A percentile compares a stretch with the other conserved stretches of the same genome.
These are phyloP conservation scores for Meghimatium bilineatum DNA, from an alignment of 2,888 invertebrate species.

Conservation along the genomic window DNA sequence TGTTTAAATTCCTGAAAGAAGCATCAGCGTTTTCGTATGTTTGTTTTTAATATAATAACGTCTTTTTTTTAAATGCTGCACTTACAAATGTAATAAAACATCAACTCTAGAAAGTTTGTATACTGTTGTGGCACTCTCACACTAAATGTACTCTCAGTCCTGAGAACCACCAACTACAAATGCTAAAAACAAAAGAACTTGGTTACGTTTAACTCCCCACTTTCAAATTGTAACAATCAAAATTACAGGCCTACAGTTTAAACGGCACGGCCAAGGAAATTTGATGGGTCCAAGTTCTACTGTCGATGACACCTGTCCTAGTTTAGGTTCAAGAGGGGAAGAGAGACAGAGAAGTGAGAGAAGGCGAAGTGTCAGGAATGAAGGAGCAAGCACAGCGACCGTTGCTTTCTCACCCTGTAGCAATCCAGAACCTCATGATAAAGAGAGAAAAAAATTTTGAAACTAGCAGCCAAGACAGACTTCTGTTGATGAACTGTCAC, in stretches of 20 bases:
- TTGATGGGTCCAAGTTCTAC: not conserved
- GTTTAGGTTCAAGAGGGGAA: not conserved
- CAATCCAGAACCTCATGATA: constrained; percentile 27
- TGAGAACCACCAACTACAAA: not conserved
- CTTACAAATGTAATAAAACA: too few species aligned
- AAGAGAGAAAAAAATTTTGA: not conserved
- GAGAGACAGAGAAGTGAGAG: not conserved
- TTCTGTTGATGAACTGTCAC: constrained; percentile 29
- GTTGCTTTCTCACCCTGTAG: constrained; percentile 45
- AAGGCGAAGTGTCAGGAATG: not conserved
- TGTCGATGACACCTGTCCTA: constrained; percentile 33
- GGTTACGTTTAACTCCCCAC: not conserved
- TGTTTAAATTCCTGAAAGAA: too few species aligned
- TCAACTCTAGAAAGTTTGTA: too few species aligned
- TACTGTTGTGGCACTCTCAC: too few species aligned
- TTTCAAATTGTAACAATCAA: not conserved
- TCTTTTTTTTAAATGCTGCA: too few species aligned
- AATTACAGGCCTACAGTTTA: not conserved
- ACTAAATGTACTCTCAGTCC: too few species aligned
- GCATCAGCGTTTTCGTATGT: too few species aligned
- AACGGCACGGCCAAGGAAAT: not conserved
- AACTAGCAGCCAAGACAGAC: constrained; percentile 24
- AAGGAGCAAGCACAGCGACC: constrained; percentile 21
- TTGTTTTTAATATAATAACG: too few species aligned
- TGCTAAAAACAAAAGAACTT: not conserved